Base-by-base conservation (phyloP, 2,888 invertebrate genomes). In the Eugnorisma glareosa region DNA sequence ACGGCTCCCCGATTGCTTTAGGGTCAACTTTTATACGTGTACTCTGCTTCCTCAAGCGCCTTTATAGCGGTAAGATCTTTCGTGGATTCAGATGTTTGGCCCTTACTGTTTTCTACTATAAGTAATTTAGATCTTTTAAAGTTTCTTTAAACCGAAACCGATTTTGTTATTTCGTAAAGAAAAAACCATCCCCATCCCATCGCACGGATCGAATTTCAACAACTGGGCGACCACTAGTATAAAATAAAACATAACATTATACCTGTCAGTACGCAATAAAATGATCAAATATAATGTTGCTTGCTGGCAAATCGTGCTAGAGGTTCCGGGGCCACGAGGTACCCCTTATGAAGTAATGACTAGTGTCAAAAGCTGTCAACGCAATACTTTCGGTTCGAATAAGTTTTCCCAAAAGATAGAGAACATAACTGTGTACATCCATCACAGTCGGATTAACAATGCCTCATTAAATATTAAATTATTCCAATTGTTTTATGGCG, bases 391-490 rank as follows among this genome's bases (percentile, higher is more conserved):
- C 48, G 5, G n/a, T 59, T 37, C 15, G 6, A 37, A 37, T 59
- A 11, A 43, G 15, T 51, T 75, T 57, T 31, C n/a, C 15, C 10
- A 68, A 59, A 59, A 43, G 0, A 59, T 35, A 35, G 4, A 40
- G 40, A 28, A 63, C 21, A 67, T 51, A 83, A 73, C 61, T 54
- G 73, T 70, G 15, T 21, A 61, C 37, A 61, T 35, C 45, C 13
- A 67, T 54, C 59, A 31, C 37, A 45, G 10, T 6, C 35, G 57
- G 43, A 66, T 71, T 31, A 75, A 84, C 82, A 86, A 84, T 77
- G 64, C 70, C 67, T 77, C 77, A 82, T 86, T 83, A 83, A 74
- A 76, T 73, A 67, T 64, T 71, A 77, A 85, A 79, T 75, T 54
- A 83, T 85, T 83, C 75, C 35, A 69, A 77, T 74, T 74, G 57